Percentiles rank a stretch among this genome's conserved stretches.
These are phyloP conservation scores for Chromobotia macracanthus DNA, from an alignment of 2,797 vertebrate genomes.

Conservation along the genomic window DNA sequence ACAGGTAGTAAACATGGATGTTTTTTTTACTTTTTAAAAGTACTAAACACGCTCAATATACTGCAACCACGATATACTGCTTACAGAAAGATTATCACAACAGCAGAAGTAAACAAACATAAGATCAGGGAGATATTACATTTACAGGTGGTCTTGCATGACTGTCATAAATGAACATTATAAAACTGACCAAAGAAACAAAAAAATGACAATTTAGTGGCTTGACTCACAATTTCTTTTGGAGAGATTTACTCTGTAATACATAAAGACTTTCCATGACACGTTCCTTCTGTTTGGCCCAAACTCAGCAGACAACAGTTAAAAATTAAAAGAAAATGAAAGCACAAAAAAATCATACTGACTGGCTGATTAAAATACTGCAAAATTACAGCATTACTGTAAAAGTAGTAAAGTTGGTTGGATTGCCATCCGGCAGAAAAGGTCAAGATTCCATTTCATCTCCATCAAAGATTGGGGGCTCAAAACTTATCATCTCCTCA, in stretches of 20 bases:
- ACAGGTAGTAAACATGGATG: not conserved
- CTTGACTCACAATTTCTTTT: conserved; percentile 5
- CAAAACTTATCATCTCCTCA: conserved; percentile 90
- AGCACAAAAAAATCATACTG: conserved; percentile 69
- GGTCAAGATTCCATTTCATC: conserved; percentile 93
- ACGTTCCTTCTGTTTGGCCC: conserved; percentile 52
- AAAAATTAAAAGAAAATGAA: conserved; percentile 66
- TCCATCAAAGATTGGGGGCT: conserved; percentile 85
- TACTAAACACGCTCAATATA: conserved; percentile 5
- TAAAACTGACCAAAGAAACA: conserved; percentile 12
- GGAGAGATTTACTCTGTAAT: conserved; percentile 16
- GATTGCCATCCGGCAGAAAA: conserved; percentile 30
- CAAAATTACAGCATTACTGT: conserved; percentile 44
- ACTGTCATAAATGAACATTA: conserved; percentile 2
- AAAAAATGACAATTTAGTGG: not conserved
- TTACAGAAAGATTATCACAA: conserved; percentile 17
- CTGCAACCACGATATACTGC: conserved; percentile 24
- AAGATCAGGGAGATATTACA: conserved; percentile 7
- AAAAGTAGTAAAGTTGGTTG: conserved; percentile 45
- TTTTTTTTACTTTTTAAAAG: conserved; percentile 8
- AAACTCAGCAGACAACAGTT: conserved; percentile 45
- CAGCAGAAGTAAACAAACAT: conserved; percentile 25
- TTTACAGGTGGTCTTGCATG: conserved; percentile 8
- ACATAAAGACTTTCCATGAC: conserved; percentile 15
- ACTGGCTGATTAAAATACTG: conserved; percentile 54